Base-by-base conservation (phyloP, 2,888 invertebrate genomes). In the Cylloceria caligata region DNA sequence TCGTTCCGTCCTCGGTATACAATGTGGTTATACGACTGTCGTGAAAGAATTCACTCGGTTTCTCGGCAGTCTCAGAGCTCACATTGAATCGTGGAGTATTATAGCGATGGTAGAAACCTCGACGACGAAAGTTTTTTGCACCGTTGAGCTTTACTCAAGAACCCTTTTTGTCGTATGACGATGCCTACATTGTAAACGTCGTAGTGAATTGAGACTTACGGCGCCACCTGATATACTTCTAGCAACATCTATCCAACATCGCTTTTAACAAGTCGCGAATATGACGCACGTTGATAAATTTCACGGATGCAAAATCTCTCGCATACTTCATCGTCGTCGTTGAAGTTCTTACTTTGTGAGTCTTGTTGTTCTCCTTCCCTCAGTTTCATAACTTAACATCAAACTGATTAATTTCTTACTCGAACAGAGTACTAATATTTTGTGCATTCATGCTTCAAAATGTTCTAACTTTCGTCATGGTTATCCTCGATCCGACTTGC, bases 51-150 rank as follows among this genome's bases (percentile, higher is more conserved):
- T 78, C 65, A 47, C 67, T 73, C 47, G 30, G 27, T 72, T 52
- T 73, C 55, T 34, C 24, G 71, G 19, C n/a, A 36, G 11, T 27
- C 67, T 16, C 13, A 1, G 39, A 36, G 39, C 21, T 39, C 45
- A 55, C 27, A 57, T 55, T n/a, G 74, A 42, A 19, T 55, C 5
- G 27, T 3, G 34, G n/a, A 27, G 52, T 55, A 64, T 64, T 52
- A 39, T 34, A 62, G 62, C 52, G 16, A 42, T 36, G 30, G 62
- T 71, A 9, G 21, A 34, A 27, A 16, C 64, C 47, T 36, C 27
- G 27, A 30, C 36, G 69, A 71, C 74, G 80, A 65, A 64, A 72
- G 36, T 60, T 49, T 24, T 78, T 72, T 57, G 27, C 67, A 36
- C 47, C 60, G 3, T 60, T 42, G 36, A 68, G 21, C 24, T 60